Conservation (phyloP, 1,140 invertebrate species). For the Magallana angulata region DNA sequence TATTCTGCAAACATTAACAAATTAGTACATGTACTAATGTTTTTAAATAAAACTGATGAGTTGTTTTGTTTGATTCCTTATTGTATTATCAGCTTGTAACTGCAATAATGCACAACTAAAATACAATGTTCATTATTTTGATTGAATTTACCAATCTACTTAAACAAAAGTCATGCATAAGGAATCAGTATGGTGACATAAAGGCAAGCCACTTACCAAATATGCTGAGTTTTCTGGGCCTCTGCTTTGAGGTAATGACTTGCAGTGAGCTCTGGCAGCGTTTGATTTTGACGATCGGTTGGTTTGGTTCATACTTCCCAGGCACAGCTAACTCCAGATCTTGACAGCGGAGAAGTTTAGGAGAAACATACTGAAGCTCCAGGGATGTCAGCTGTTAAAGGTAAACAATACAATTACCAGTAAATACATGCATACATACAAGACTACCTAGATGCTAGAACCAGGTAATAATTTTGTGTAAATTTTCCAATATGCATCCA, state of each 20-base stretch:
- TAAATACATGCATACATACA: too few species aligned
- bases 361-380: slow-evolving; percentile 97
- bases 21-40: too few species aligned
- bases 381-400: slow-evolving; percentile 80
- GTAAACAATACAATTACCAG: not conserved
- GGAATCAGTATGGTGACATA: not conserved
- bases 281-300: slow-evolving; percentile 91
- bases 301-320: slow-evolving; percentile 95
- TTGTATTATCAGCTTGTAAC: too few species aligned
- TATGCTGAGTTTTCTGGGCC: slow-evolving; percentile 96
- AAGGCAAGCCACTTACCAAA: slow-evolving; percentile 82
- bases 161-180: not conserved
- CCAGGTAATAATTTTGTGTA: too few species aligned
- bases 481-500: too few species aligned
- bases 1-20: too few species aligned
- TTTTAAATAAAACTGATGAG: too few species aligned
- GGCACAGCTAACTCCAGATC: slow-evolving; percentile 96
- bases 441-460: too few species aligned
- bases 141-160: not conserved
- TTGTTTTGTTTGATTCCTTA: too few species aligned
- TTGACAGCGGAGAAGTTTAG: slow-evolving; percentile 91
- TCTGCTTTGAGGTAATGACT: slow-evolving; percentile 98
- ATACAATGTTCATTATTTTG: not conserved
- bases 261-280: slow-evolving; percentile 90
- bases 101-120: not conserved